Percentiles rank a stretch among this genome's conserved stretches.
Conservation (phyloP, 2,888 invertebrate species). For the Amphipoea lucens region DNA sequence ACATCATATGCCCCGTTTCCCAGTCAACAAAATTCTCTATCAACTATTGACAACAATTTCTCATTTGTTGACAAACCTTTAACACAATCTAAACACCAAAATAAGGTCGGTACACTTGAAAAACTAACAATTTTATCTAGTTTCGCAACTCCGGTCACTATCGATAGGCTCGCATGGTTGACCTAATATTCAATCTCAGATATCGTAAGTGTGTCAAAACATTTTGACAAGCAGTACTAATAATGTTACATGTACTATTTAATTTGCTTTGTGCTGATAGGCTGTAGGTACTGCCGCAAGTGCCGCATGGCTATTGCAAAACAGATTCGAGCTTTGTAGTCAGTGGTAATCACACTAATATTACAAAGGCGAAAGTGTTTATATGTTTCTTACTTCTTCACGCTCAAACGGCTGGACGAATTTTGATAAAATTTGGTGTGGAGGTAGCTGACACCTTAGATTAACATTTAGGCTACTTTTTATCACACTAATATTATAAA, state of each 20-base stretch:
- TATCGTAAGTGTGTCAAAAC: slow-evolving; percentile 64
- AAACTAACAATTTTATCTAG: slow-evolving; percentile 61
- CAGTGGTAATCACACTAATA: too few species aligned
- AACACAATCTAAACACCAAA: slow-evolving; percentile 43
- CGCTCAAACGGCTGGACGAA: too few species aligned
- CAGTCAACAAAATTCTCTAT: neutral
- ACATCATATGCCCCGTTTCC: neutral
- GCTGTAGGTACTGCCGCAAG: neutral
- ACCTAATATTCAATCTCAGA: slow-evolving; percentile 66
- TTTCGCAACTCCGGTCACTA: slow-evolving; percentile 60
- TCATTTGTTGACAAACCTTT: slow-evolving; percentile 43
- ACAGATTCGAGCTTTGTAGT: neutral
- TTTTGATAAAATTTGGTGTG: too few species aligned
- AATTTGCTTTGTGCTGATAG: slow-evolving; percentile 22
- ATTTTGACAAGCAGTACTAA: slow-evolving; percentile 60
- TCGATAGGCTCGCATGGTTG: slow-evolving; percentile 59
- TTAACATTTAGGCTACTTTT: too few species aligned
- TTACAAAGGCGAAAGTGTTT: too few species aligned
- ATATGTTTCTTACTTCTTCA: too few species aligned
- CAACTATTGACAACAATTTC: slow-evolving; percentile 5
- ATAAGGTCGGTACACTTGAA: slow-evolving; percentile 64
- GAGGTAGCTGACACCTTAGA: too few species aligned
- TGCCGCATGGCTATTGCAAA: slow-evolving; percentile 9
- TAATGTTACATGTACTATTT: slow-evolving; percentile 36
- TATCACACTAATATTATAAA: too few species aligned